Conservation (phyloP, 1,140 invertebrate genomes). For the Apis dorsata region DNA sequence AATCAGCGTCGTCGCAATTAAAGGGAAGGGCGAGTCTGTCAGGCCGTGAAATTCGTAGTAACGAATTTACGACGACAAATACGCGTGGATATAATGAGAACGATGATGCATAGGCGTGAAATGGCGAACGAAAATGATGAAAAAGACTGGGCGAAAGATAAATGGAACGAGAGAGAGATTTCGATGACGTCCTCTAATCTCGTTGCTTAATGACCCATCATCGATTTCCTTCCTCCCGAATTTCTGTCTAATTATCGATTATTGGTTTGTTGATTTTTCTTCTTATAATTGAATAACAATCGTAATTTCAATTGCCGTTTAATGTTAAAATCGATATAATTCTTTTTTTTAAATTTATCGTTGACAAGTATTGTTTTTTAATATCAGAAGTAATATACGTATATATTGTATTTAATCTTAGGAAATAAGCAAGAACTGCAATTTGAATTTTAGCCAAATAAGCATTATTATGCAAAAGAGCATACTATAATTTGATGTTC, state of each 20-base stretch:
- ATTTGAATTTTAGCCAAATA: too few species aligned
- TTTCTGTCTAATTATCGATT: not conserved
- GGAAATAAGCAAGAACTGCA: too few species aligned
- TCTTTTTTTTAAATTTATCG: too few species aligned
- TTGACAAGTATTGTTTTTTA: too few species aligned
- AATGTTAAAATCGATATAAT: too few species aligned
- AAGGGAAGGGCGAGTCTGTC: not conserved
- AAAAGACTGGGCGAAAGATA: not conserved
- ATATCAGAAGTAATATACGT: too few species aligned
- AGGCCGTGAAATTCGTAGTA: not conserved
- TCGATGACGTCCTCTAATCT: not conserved
- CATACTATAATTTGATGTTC: too few species aligned
- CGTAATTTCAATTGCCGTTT: too few species aligned
- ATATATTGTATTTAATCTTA: too few species aligned
- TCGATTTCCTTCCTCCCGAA: not conserved
- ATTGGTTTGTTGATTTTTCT: too few species aligned
- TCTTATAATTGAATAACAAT: too few species aligned
- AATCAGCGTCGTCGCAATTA: slow-evolving; percentile 28
- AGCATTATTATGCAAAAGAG: too few species aligned
- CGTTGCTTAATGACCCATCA: not conserved
- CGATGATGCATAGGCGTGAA: slow-evolving; percentile 8
- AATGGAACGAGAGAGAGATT: slow-evolving; percentile 1
- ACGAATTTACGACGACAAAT: slow-evolving; percentile 17
- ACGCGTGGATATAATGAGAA: not conserved
- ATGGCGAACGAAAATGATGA: not conserved